A percentile compares a stretch with the other conserved stretches of the same genome.
These are phyloP conservation scores for Ephydatia muelleri DNA, from an alignment of 37 sponge, comb jelly and placozoan genomes.

Conservation along the genomic window DNA sequence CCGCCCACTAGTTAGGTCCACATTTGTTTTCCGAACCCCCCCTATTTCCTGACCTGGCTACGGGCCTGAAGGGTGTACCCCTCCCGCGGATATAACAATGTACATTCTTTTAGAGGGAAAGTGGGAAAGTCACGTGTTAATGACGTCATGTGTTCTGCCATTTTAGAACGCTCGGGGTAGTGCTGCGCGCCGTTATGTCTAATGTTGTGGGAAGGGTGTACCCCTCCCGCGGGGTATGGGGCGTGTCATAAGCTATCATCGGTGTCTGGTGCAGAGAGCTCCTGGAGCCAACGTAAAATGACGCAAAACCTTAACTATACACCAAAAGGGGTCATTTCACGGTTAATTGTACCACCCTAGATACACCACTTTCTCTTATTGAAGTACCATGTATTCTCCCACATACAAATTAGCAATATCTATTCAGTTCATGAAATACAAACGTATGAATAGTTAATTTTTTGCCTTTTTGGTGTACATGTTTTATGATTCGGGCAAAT, in stretches of 20 bases:
- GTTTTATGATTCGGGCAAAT: not conserved
- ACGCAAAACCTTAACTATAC: constrained; percentile 1
- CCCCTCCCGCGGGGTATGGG: constrained; percentile 1
- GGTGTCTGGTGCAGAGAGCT: not conserved
- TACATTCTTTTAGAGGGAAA: too few relatives aligned
- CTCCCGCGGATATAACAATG: too few relatives aligned
- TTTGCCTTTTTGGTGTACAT: too few relatives aligned
- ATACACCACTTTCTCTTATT: not conserved
- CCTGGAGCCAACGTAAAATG: constrained; percentile 1
- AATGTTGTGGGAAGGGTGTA: not conserved
- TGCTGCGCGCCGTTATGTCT: not conserved
- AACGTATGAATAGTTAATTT: not conserved
- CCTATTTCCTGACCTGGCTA: too few relatives aligned
- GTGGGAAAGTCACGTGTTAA: not conserved
- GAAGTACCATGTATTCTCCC: constrained; percentile 1
- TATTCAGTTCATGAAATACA: constrained; percentile 1
- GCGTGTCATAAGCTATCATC: not conserved
- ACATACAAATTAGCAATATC: not conserved
- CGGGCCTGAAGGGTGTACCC: too few relatives aligned
- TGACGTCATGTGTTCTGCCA: constrained; percentile 1
- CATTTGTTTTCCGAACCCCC: too few relatives aligned
- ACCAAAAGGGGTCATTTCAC: too few relatives aligned
- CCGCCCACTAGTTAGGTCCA: too few relatives aligned
- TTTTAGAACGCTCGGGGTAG: not conserved
- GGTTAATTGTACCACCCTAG: not conserved